Evolutionary conservation across 2,113 vertebrate species (phyloP).

Genomic region (Uria lomvia): DNA sequence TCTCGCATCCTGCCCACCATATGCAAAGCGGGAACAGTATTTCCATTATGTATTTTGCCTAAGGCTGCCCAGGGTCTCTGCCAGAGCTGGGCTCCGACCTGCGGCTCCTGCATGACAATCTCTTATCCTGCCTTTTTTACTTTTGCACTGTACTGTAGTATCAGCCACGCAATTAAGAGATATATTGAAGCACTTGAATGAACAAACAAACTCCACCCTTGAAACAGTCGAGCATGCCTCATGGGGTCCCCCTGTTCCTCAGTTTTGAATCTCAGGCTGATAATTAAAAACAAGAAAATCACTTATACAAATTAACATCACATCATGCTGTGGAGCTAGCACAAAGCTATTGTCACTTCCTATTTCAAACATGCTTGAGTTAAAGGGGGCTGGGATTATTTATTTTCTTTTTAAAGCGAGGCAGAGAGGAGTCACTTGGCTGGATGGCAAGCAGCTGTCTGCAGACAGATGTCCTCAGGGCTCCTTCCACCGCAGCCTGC

Average conservation of each 20-base stretch:
- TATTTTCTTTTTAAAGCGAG: neutral
- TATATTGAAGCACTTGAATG: neutral
- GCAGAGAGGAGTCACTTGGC: neutral
- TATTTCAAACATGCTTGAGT: neutral
- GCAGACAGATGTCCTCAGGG: neutral
- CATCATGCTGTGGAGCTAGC: neutral
- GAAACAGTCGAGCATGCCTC: neutral
- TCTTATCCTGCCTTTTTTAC: neutral
- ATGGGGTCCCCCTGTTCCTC: neutral
- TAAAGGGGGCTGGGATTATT: neutral
- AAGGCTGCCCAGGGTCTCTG: neutral
- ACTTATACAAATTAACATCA: neutral
- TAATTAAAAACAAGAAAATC: neutral
- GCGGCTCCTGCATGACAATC: neutral
- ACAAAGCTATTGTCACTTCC: neutral
- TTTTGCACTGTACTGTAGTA: neutral
- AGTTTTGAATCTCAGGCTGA: neutral
- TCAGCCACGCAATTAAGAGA: neutral
- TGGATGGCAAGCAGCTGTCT: neutral
- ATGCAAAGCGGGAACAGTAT: neutral
- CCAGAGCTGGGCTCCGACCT: neutral
- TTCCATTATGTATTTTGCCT: neutral
- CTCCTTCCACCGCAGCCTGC: fast-evolving
- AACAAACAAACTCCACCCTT: neutral
- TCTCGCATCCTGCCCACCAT: neutral